Evolutionary conservation across 2,888 invertebrate genomes (phyloP).

Genomic region (Barypeithes pellucidus): DNA sequence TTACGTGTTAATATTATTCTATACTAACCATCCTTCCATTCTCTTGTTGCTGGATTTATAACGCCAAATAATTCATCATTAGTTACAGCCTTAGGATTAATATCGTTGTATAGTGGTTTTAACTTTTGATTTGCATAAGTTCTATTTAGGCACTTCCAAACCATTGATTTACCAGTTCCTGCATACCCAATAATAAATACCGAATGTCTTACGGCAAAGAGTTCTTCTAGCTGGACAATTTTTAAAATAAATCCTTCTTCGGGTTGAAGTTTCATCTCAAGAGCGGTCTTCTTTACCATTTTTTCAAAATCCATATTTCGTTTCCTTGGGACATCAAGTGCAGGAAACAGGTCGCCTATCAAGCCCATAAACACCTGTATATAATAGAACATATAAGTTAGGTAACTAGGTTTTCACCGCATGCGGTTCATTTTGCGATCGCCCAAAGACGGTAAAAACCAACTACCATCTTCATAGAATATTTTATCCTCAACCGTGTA

Average conservation of each 20-base stretch:
- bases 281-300: conserved; percentile 82
- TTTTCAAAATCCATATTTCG: conserved; percentile 89
- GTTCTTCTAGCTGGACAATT: conserved; percentile 92
- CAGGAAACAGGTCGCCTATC: conserved; percentile 94
- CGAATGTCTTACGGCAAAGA: conserved; percentile 94
- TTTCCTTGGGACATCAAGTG: conserved; percentile 92
- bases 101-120: conserved; percentile 89
- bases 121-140: conserved; percentile 88
- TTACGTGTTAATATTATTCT: too few species aligned
- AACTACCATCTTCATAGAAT: too few species aligned
- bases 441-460: too few species aligned
- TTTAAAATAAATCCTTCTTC: conserved; percentile 92
- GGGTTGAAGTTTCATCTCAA: conserved; percentile 90
- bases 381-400: neutral
- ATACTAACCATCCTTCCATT: conserved; percentile 67
- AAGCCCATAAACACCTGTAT: conserved; percentile 89
- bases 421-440: too few species aligned
- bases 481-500: too few species aligned
- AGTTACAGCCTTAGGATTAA: conserved; percentile 97
- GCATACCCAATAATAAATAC: conserved; percentile 83
- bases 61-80: conserved; percentile 96
- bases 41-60: conserved; percentile 93
- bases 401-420: too few species aligned
- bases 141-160: conserved; percentile 91
- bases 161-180: conserved; percentile 93